Percentiles rank a stretch among this genome's conserved stretches.
phyloP scores from a whole-genome alignment of 2,888 invertebrate species.

The Malthinus seriepunctatus region DNA sequence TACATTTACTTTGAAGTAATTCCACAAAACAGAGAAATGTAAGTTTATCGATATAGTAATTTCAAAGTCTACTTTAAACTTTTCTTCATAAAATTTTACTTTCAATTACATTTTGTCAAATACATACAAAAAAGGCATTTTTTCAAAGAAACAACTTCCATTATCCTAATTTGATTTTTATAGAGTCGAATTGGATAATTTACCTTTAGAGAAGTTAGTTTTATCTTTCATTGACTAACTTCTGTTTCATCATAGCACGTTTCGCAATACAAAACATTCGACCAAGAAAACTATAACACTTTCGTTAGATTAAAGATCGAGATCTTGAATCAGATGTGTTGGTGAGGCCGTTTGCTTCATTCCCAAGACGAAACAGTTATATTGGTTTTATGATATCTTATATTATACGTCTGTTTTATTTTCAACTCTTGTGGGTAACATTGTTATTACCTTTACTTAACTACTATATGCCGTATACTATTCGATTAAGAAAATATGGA shows the following conservation, averaged over 20 bases:
- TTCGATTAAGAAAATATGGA: too few relatives aligned
- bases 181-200: too few relatives aligned
- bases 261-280: slow-evolving; percentile 24
- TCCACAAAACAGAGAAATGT: too few relatives aligned
- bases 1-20: too few relatives aligned
- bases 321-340: slow-evolving; percentile 12
- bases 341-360: slow-evolving; percentile 16
- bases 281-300: slow-evolving; percentile 16
- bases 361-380: slow-evolving; percentile 35
- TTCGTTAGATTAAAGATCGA: not conserved
- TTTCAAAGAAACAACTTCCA: too few relatives aligned
- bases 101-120: too few relatives aligned
- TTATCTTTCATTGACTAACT: slow-evolving; percentile 23
- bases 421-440: slow-evolving; percentile 34
- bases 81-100: too few relatives aligned
- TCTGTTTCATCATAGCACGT: slow-evolving; percentile 26
- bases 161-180: too few relatives aligned
- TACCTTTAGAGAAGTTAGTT: slow-evolving; percentile 11
- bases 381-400: slow-evolving; percentile 38
- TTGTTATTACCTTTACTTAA: slow-evolving; percentile 37
- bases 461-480: not conserved
- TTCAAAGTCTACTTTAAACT: too few relatives aligned
- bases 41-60: too few relatives aligned
- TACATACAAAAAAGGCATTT: too few relatives aligned
- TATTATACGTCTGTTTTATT: slow-evolving; percentile 39